phyloP scores from a whole-genome alignment of 2,113 vertebrate species.

The Harpagus bidentatus region DNA sequence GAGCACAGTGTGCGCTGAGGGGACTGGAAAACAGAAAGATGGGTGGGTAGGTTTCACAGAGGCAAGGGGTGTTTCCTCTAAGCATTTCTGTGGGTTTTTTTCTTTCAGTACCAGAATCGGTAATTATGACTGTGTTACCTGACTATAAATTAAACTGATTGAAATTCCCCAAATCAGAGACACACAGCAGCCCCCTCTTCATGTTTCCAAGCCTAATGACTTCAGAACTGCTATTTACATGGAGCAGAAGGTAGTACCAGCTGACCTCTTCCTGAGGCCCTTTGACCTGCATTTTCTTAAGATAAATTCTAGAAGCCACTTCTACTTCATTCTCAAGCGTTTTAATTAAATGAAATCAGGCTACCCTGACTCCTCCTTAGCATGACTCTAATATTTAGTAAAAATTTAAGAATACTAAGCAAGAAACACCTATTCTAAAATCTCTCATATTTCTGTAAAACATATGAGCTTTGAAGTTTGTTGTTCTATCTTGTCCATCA shows the following conservation, averaged over 20 bases:
- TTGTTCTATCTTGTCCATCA: not conserved
- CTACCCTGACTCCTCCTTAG: not conserved
- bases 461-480: not conserved
- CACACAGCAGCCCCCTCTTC: not conserved
- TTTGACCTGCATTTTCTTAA: not conserved
- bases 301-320: not conserved
- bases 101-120: not conserved
- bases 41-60: not conserved
- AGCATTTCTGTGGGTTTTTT: fast-evolving
- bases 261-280: not conserved
- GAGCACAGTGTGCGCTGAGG: not conserved
- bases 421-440: not conserved
- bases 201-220: not conserved
- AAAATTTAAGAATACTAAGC: not conserved
- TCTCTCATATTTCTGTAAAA: not conserved
- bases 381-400: not conserved
- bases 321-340: not conserved
- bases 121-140: not conserved
- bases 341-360: not conserved
- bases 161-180: not conserved
- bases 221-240: not conserved
- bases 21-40: not conserved
- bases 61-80: not conserved
- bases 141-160: not conserved
- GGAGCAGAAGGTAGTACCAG: not conserved